These are phyloP conservation scores for Urosaurus nigricauda DNA, from an alignment of 2,797 vertebrate genomes.

Conservation along the genomic window DNA sequence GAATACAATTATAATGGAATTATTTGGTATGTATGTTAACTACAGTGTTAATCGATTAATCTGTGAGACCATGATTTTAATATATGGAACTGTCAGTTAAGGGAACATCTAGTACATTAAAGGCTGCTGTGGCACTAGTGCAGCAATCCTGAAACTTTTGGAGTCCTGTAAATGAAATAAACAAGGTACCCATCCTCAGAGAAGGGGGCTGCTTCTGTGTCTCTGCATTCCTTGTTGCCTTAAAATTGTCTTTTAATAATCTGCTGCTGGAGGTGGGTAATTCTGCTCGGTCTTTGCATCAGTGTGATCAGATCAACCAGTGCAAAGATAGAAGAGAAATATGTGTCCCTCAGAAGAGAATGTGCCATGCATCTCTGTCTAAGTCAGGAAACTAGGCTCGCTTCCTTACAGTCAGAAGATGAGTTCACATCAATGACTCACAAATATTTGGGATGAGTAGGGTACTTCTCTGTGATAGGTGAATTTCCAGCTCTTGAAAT, in stretches of 20 bases:
- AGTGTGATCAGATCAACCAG: not conserved
- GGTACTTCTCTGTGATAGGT: not conserved
- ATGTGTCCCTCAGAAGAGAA: not conserved
- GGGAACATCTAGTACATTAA: not conserved
- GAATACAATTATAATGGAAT: not conserved
- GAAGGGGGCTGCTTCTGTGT: not conserved
- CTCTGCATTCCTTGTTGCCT: not conserved
- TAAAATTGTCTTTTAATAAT: not conserved
- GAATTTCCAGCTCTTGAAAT: not conserved
- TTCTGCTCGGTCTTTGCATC: not conserved
- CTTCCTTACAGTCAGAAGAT: not conserved
- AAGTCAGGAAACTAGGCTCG: not conserved
- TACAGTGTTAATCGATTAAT: not conserved
- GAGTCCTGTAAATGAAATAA: not conserved
- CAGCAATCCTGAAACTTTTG: not conserved
- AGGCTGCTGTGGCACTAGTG: not conserved
- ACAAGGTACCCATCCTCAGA: not conserved
- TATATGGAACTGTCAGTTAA: conserved; percentile 1
- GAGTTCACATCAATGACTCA: not conserved
- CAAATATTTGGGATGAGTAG: not conserved
- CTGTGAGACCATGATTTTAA: not conserved
- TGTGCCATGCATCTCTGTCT: not conserved
- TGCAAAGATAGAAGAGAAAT: not conserved
- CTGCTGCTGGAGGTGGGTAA: no score
- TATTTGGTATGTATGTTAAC: not conserved